Conservation (phyloP, 2,113 vertebrate genomes). For the Camarhynchus parvulus region DNA sequence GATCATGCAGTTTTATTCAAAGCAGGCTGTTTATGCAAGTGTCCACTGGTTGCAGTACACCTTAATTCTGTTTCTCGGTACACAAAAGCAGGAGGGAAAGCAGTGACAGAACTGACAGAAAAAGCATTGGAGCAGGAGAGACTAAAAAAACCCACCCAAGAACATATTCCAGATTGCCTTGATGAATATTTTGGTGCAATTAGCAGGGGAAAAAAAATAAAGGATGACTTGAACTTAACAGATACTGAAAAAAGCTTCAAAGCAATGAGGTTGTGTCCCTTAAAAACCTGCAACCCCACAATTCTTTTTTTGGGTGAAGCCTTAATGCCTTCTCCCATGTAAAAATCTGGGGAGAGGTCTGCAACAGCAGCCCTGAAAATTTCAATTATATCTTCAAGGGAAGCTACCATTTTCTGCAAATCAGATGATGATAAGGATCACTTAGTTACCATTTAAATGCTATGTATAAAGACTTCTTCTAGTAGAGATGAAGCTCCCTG, state of each 20-base stretch:
- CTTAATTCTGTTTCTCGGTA: slow-evolving; percentile 39
- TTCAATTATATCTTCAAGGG: neutral
- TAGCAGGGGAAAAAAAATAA: neutral
- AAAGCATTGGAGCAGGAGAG: neutral
- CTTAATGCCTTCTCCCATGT: neutral
- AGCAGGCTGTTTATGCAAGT: slow-evolving; percentile 41
- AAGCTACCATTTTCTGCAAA: slow-evolving; percentile 17
- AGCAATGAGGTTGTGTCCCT: neutral
- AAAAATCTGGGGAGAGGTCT: neutral
- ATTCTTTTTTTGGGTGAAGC: neutral
- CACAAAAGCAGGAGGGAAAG: neutral
- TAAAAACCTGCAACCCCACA: neutral
- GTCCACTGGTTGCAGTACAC: slow-evolving; percentile 47
- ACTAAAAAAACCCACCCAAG: neutral
- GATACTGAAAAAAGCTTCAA: neutral
- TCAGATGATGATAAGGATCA: neutral
- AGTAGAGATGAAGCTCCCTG: neutral
- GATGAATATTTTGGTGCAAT: neutral
- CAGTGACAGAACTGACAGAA: neutral
- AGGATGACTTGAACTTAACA: neutral
- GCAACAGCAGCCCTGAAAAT: neutral
- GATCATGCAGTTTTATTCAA: neutral
- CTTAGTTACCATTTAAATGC: neutral
- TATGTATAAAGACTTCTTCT: neutral
- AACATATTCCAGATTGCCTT: neutral